phyloP scores from a whole-genome alignment of 2,888 invertebrate species.

The Drosophila pullipes region DNA sequence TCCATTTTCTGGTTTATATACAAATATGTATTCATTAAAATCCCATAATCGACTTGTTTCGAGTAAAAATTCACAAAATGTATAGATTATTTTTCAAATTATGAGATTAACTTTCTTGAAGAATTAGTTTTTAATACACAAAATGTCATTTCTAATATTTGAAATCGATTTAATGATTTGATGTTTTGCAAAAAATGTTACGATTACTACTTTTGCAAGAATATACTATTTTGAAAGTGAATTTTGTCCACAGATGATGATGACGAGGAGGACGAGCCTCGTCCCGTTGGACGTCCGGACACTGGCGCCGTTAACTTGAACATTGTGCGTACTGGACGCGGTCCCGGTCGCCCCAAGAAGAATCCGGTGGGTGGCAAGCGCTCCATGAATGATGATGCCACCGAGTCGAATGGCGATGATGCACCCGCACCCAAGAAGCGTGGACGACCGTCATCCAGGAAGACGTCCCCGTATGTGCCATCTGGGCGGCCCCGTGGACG shows the following conservation, averaged over 20 bases:
- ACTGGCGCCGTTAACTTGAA: slow-evolving; percentile 76
- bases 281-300: slow-evolving; percentile 76
- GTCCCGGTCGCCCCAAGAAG: slow-evolving; percentile 78
- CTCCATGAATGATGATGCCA: neutral
- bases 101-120: neutral
- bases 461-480: slow-evolving; percentile 46
- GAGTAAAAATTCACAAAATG: too few relatives aligned
- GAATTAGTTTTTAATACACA: neutral
- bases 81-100: neutral
- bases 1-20: neutral
- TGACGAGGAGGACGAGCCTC: slow-evolving; percentile 63
- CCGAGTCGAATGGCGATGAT: slow-evolving; percentile 43
- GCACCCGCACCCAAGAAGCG: slow-evolving; percentile 48
- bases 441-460: slow-evolving; percentile 54
- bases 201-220: neutral
- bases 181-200: neutral
- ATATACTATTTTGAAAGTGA: neutral
- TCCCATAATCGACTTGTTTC: too few relatives aligned
- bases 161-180: neutral
- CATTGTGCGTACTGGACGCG: slow-evolving; percentile 75
- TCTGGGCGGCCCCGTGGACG: slow-evolving; percentile 79
- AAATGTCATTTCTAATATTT: neutral
- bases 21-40: too few relatives aligned
- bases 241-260: slow-evolving; percentile 46
- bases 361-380: neutral